Evolutionary conservation across 2,888 invertebrate species (phyloP).

Genomic region (Oasisia sp.): DNA sequence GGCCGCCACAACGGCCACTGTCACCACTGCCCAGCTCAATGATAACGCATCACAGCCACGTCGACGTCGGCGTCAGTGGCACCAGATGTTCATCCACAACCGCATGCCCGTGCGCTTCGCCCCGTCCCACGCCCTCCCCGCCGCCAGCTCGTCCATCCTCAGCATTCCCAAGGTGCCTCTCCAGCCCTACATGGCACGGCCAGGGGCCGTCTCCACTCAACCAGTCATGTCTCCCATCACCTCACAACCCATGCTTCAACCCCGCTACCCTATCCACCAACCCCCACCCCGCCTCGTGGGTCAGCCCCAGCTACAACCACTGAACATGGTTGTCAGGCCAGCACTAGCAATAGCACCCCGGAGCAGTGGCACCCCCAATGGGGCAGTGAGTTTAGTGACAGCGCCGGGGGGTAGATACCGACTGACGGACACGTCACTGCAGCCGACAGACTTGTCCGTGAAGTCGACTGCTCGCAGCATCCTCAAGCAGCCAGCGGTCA

Average conservation of each 20-base stretch:
- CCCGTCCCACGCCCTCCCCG: background rate
- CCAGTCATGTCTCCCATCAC: background rate
- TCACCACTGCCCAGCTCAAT: background rate
- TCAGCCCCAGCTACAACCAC: background rate
- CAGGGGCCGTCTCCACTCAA: background rate
- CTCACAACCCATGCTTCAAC: background rate
- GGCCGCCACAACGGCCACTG: background rate
- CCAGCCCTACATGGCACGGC: background rate
- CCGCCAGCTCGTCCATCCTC: background rate
- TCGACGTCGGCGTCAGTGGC: conserved; percentile 13
- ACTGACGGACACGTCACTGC: background rate
- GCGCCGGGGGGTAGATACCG: background rate
- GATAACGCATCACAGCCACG: background rate
- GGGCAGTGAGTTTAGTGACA: background rate
- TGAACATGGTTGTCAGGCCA: background rate
- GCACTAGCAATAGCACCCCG: background rate
- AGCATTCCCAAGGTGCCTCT: conserved; percentile 3
- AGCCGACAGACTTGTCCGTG: background rate
- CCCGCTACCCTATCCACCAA: background rate
- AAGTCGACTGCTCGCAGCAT: background rate
- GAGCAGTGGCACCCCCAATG: background rate
- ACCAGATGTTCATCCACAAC: conserved; percentile 9
- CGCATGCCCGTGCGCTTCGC: background rate
- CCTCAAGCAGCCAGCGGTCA: background rate
- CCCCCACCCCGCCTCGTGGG: background rate